Evolutionary conservation across 2,888 invertebrate genomes (phyloP), one percentile per base, ranked within the genome.

Genomic region (Tetropium fuscum): DNA sequence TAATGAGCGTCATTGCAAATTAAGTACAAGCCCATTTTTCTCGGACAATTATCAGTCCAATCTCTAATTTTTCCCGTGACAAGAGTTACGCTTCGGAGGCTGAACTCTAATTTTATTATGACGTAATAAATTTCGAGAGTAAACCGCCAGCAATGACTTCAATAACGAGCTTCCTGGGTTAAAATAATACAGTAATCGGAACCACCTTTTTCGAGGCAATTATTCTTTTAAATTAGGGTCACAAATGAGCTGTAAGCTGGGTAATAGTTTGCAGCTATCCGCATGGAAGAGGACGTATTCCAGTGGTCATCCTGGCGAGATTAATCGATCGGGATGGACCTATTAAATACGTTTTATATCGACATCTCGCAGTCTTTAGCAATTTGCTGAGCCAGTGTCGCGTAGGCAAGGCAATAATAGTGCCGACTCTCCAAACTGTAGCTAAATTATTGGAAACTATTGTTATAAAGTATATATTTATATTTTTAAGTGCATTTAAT

Each of bases 221-320:
- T 53, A 51, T 51, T 58, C 61, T 58, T 41, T 25, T 47, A 58
- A 62, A 62, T 58, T 54, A 47, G 47, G 54, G 40, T 36, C 43
- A 34, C 48, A 48, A 60, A 58, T 58, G 43, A 30, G 32, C 11
- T 58, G 47, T 36, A 53, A 36, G 43, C 22, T 44, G 27, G 32
- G 30, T 13, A 41, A 49, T 36, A 25, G 56, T 44, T 22, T 4
- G n/a, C 11, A 2, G 7, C 1, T 10, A 32, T 32, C 10, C 10
- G 11, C 13, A 6, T 32, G 13, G 7, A n/a, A 32, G 13, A 11
- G 32, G 32, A 32, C 32, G 15, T 8, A 25, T 44, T 16, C 27
- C 27, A 15, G 25, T 25, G 16, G 16, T 16, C 16, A 44, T 44
- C 16, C 27, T 7, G 25, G 3, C 25, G 22, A 15, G 2, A 27